Percentiles rank a stretch among this genome's conserved stretches.
Evolutionary conservation across 2,113 vertebrate species (phyloP).

Genomic region (Paralichthys olivaceus): DNA sequence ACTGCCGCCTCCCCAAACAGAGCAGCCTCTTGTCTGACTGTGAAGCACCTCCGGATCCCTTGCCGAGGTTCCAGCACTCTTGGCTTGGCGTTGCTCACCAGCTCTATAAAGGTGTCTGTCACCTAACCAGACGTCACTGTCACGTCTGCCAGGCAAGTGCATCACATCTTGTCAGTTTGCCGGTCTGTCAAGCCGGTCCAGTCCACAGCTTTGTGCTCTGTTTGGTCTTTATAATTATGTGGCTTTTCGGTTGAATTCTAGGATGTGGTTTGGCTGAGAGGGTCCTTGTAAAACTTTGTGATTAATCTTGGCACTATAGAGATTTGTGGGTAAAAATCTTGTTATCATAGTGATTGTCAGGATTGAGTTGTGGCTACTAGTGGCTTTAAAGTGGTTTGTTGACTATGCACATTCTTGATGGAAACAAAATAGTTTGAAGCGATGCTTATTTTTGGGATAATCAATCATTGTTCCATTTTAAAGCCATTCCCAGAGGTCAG

Average conservation of each 20-base stretch:
- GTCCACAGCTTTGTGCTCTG: slow-evolving; percentile 12
- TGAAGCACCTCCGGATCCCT: slow-evolving; percentile 58
- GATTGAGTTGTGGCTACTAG: slow-evolving; percentile 45
- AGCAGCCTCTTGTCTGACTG: slow-evolving; percentile 68
- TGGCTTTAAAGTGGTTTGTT: slow-evolving; percentile 56
- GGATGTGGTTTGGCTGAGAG: slow-evolving; percentile 67
- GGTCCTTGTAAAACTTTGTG: slow-evolving; percentile 51
- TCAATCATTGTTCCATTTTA: slow-evolving; percentile 36
- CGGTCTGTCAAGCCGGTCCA: slow-evolving; percentile 22
- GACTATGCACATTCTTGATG: slow-evolving; percentile 50
- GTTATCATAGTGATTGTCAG: slow-evolving; percentile 63
- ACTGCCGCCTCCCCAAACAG: slow-evolving; percentile 61
- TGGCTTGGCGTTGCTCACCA: slow-evolving; percentile 55
- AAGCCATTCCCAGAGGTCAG: slow-evolving; percentile 31
- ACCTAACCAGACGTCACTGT: slow-evolving; percentile 45
- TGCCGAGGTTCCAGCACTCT: slow-evolving; percentile 40
- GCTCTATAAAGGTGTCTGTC: slow-evolving; percentile 71
- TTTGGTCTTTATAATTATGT: slow-evolving; percentile 34
- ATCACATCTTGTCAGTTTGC: slow-evolving; percentile 45
- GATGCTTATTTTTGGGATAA: slow-evolving; percentile 38
- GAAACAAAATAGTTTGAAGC: background rate
- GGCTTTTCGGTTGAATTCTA: slow-evolving; percentile 61
- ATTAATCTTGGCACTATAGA: slow-evolving; percentile 66
- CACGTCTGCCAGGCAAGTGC: slow-evolving; percentile 48
- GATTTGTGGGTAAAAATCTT: slow-evolving; percentile 58